Conservation (phyloP, 2,888 invertebrate genomes). For the Imbricaverruca yamaguchii region DNA sequence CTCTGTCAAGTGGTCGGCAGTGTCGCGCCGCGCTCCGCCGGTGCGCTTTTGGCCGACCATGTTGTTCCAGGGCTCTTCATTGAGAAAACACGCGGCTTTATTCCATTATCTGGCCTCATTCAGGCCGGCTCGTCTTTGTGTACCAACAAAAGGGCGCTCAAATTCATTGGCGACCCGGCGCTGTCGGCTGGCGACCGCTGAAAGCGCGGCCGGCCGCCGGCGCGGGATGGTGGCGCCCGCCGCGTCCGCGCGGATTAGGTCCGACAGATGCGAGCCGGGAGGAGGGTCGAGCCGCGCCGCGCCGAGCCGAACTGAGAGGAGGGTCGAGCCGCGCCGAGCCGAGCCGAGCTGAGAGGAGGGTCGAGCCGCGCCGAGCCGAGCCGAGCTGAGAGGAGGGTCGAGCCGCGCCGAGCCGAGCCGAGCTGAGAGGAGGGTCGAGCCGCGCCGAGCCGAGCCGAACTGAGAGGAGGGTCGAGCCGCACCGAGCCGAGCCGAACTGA, state of each 20-base stretch:
- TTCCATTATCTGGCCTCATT: conserved; percentile 14
- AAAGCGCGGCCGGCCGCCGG: not conserved
- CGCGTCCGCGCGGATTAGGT: not conserved
- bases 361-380: no score
- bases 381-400: no score
- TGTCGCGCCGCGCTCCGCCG: not conserved
- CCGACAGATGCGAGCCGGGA: not conserved
- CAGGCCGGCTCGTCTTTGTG: conserved; percentile 15
- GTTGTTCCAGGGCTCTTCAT: conserved; percentile 15
- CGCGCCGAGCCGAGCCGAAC: no score
- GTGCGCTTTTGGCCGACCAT: conserved; percentile 2
- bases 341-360: no score
- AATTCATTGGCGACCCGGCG: conserved; percentile 10
- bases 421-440: no score
- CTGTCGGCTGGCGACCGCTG: conserved; percentile 6
- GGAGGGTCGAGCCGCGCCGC: not conserved
- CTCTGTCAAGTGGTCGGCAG: not conserved
- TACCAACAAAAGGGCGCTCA: conserved; percentile 17
- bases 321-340: no score
- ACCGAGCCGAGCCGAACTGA: no score
- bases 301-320: not conserved
- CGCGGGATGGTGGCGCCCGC: not conserved
- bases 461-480: no score
- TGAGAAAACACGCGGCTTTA: conserved; percentile 11
- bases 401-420: no score